These are phyloP conservation scores for Drosophila athabasca DNA, from an alignment of 1,140 invertebrate genomes.

Conservation along the genomic window DNA sequence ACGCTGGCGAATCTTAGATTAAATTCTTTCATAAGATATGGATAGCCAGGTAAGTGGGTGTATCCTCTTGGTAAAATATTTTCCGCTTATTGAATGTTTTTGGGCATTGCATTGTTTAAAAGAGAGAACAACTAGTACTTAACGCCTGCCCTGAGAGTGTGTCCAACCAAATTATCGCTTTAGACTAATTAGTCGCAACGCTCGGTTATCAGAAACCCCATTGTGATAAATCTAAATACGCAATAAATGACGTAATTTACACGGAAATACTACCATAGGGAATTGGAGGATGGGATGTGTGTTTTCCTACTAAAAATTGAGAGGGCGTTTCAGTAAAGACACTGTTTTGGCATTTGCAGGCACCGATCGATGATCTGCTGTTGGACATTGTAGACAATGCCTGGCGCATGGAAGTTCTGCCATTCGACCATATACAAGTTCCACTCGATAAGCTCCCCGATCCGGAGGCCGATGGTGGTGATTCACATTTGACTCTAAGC, in stretches of 20 bases:
- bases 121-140: slow-evolving; percentile 2
- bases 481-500: slow-evolving; percentile 93
- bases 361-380: slow-evolving; percentile 89
- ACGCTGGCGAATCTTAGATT: slow-evolving; percentile 53
- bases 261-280: too few relatives aligned
- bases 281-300: too few relatives aligned
- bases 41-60: slow-evolving; percentile 65
- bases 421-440: slow-evolving; percentile 95
- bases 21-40: slow-evolving; percentile 58
- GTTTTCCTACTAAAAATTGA: not conserved
- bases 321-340: slow-evolving; percentile 34
- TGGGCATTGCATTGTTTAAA: not conserved
- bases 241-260: slow-evolving; percentile 61
- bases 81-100: not conserved
- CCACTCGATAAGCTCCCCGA: slow-evolving; percentile 94
- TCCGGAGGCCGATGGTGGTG: slow-evolving; percentile 96
- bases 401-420: slow-evolving; percentile 94
- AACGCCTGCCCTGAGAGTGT: slow-evolving; percentile 8
- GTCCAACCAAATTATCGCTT: slow-evolving; percentile 35
- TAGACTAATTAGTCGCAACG: slow-evolving; percentile 58
- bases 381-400: slow-evolving; percentile 94
- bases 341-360: slow-evolving; percentile 41
- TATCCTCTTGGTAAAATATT: not conserved
- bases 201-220: slow-evolving; percentile 58
- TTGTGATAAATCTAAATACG: slow-evolving; percentile 68